These are phyloP conservation scores for Steinernema hermaphroditum DNA, from an alignment of 2,888 invertebrate species.

Conservation along the genomic window DNA sequence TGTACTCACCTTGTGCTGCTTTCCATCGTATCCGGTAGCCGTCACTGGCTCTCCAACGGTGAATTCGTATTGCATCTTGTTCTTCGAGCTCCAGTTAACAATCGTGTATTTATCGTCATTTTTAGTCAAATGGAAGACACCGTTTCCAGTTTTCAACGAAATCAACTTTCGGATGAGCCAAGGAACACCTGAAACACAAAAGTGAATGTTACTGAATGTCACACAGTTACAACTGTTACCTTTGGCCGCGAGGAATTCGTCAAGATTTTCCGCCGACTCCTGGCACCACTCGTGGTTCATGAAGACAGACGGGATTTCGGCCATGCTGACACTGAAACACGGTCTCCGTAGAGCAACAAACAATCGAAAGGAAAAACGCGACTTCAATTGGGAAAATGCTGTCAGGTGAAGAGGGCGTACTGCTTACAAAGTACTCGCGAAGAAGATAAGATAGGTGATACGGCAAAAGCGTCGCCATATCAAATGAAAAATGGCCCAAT, in stretches of 20 bases:
- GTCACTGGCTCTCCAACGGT: conserved; percentile 10
- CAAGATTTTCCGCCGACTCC: background rate
- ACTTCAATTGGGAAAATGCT: background rate
- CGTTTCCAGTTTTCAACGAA: conserved; percentile 9
- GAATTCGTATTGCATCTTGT: conserved; percentile 7
- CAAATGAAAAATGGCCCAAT: background rate
- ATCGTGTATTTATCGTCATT: conserved; percentile 10
- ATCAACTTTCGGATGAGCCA: conserved; percentile 22
- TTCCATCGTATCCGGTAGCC: conserved; percentile 16
- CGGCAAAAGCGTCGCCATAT: background rate
- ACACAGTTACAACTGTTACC: background rate
- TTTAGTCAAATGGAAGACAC: background rate
- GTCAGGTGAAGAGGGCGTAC: background rate
- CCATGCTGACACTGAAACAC: background rate
- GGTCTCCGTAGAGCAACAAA: too few species aligned
- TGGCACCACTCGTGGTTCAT: background rate
- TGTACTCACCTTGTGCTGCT: background rate
- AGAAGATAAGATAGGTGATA: background rate
- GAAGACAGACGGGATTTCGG: conserved; percentile 12
- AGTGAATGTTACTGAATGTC: background rate
- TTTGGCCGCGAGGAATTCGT: conserved; percentile 20
- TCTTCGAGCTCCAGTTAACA: conserved; percentile 13
- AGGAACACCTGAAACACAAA: background rate
- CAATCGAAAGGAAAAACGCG: background rate
- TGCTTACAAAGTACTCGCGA: background rate